phyloP scores from a whole-genome alignment of 2,797 vertebrate species.

The Phrynocephalus forsythii region DNA sequence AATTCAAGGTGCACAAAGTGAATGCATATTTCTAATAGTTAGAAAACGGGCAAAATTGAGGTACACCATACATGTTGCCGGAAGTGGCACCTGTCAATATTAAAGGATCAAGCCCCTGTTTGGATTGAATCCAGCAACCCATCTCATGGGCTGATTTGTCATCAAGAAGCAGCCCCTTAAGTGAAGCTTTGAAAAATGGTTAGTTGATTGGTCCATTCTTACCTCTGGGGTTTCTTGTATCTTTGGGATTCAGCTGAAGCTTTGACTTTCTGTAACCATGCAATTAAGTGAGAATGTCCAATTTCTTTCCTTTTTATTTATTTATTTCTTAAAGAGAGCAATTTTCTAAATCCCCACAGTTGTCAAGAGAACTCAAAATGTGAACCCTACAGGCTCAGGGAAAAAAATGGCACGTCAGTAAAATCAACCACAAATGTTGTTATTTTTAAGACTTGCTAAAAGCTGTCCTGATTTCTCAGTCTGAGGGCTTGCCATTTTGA shows the following conservation, averaged over 20 bases:
- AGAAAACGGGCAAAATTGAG: neutral
- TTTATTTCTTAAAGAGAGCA: slow-evolving; percentile 11
- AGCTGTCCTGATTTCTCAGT: neutral
- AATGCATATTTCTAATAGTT: neutral
- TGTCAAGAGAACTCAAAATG: slow-evolving; percentile 10
- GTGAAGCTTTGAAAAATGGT: slow-evolving; percentile 2
- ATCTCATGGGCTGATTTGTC: neutral
- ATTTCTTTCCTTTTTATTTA: slow-evolving; percentile 8
- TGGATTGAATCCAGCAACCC: neutral
- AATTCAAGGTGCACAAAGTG: neutral
- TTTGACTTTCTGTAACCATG: slow-evolving; percentile 24
- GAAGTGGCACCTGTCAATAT: neutral
- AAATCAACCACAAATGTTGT: neutral
- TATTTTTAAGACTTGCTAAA: neutral
- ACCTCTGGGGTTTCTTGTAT: slow-evolving; percentile 10
- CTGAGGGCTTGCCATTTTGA: neutral
- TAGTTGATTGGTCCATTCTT: slow-evolving; percentile 12
- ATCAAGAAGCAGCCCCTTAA: neutral
- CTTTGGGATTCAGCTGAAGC: slow-evolving; percentile 14
- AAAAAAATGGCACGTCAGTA: neutral
- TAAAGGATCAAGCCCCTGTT: neutral
- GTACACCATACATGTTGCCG: neutral
- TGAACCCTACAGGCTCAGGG: slow-evolving; percentile 9
- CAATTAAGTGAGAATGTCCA: slow-evolving; percentile 25
- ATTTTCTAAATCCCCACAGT: slow-evolving; percentile 25